Conservation (phyloP, 2,797 vertebrate species). For the Xiphophorus birchmanni region DNA sequence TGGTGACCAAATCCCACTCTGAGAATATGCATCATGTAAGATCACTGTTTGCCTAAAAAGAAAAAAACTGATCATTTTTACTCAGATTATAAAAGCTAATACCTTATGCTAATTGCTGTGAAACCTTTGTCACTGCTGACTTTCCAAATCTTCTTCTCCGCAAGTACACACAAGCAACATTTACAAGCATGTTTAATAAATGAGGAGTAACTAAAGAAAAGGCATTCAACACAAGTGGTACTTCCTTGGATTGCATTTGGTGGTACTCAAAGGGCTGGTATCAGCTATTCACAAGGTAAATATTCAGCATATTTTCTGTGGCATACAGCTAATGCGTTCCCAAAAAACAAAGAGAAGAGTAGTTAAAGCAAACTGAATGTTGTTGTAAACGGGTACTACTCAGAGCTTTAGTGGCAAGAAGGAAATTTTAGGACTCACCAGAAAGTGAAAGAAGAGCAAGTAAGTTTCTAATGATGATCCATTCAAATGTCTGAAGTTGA, state of each 20-base stretch:
- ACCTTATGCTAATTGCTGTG: not conserved
- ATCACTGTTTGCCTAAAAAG: too few species aligned
- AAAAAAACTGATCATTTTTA: not conserved
- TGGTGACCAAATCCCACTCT: not conserved
- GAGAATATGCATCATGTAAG: not conserved
- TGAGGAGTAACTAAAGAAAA: not conserved
- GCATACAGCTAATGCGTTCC: not conserved
- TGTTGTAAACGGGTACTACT: not conserved
- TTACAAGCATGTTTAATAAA: not conserved
- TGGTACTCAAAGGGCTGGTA: not conserved
- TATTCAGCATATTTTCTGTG: not conserved
- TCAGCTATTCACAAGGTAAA: not conserved
- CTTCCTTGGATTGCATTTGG: not conserved
- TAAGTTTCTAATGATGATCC: not conserved
- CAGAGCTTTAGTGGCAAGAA: not conserved
- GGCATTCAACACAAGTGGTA: not conserved
- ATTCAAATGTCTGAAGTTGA: not conserved
- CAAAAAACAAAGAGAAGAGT: not conserved
- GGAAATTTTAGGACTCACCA: not conserved
- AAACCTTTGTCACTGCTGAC: not conserved
- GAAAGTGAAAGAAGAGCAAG: not conserved
- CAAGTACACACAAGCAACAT: not conserved
- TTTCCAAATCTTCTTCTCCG: not conserved
- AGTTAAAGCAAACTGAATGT: not conserved
- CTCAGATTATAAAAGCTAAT: not conserved